Evolutionary conservation across 2,797 vertebrate genomes (phyloP), one percentile per base, ranked within the genome.

Genomic region (Crypturellus tataupa): DNA sequence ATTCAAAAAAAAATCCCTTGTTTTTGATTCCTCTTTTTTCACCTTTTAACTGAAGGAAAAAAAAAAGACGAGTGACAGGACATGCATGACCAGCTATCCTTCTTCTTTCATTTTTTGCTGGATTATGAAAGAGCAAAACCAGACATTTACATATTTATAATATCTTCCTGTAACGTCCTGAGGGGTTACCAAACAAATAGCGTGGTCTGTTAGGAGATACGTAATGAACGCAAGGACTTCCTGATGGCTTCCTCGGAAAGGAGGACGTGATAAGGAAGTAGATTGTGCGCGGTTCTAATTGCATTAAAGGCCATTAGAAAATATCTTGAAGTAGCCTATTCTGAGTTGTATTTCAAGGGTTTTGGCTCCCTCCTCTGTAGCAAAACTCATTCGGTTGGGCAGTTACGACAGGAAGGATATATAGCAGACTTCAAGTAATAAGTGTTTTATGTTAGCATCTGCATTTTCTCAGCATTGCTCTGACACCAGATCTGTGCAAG

Each of bases 401-500:
- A 65, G 39, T 85, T 91, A 65, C 56, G 49, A 71, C 84, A 94
- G 60, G 73, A 92, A 76, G 35, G 73, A 81, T 62, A 29, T 67
- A 47, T 51, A 73, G 27, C 65, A 82, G 72, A 47, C 87, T 91
- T 69, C 31, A 42, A 89, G 51, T 64, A 82, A 2, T 69, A 86
- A 87, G 27, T 31, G 39, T 76, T 83, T 85, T 49, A 64, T 86
- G 56, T 88, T 88, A 55, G 4, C 44, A 83, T 89, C 77, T 94
- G 71, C 53, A 55, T 91, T 95, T 93, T 93, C 53, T 96, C 89
- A 89, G 62, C 47, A 70, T 78, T 33, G 6, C 40, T 89, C 35
- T 56, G 58, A 83, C 21, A n/a, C 21, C 65, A 4, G 5, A 13
- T 68, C 35, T 46, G 33, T 81, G 31, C 47, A 91, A 92, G 81